Evolutionary conservation across 2,888 invertebrate species (phyloP), one percentile per base, ranked within the genome.

Genomic region (Cheilosia grossa): DNA sequence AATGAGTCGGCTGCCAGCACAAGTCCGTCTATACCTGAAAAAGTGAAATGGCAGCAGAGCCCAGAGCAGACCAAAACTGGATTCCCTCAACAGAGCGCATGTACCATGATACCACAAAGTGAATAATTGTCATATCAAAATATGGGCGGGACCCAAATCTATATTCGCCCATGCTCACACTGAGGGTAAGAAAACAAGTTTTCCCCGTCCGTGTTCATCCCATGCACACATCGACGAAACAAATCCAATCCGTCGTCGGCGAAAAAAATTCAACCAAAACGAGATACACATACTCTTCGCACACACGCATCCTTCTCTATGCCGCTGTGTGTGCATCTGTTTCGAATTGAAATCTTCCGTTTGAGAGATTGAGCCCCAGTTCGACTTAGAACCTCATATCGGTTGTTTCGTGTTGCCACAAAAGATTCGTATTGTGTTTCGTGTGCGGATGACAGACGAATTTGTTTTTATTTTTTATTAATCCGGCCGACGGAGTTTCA

Each of bases 321-420:
- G 19, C 24, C 24, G 4, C 49, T 58, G 47, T 59, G 58, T 64
- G 58, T 66, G 74, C 64, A 47, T 81, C 67, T 67, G 42, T 21
- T 59, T 61, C 59, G 27, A 85, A 59, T 17, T 10, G 37, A 53
- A 42, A 30, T 24, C 49, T 30, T 42, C 51, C 42, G 44, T 33
- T 54, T 69, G 75, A 67, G 44, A 72, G 44, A 30, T 54, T 69
- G 75, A 72, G 77, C 75, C 72, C 72, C 81, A 85, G 85, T 85
- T 85, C 81, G 77, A 77, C 67, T 77, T 77, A 72, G 85, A 85
- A 77, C 75, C 81, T 81, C 81, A 75, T 2, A 75, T 66, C 81
- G 85, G 75, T 75, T 70, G 42, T 61, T 77, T 81, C 85, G 83
- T 69, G 59, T 47, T 33, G 24, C 37, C 33, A 24, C n/a, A 51